Percentiles rank a stretch among this genome's conserved stretches.
phyloP scores from a whole-genome alignment of 2,113 vertebrate species.

The Sylvicapra grimmia region DNA sequence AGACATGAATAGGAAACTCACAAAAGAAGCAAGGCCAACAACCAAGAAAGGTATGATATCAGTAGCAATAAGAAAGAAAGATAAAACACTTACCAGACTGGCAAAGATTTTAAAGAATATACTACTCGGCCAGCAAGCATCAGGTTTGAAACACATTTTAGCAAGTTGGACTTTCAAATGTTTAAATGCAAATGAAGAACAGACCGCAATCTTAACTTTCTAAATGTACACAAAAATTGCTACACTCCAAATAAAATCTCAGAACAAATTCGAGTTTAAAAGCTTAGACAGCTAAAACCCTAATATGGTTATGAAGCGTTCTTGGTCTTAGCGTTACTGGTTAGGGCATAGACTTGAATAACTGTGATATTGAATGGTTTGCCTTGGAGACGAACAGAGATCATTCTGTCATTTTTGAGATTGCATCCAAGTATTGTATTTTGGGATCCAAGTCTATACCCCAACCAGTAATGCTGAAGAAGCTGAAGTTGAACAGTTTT shows the following conservation, averaged over 20 bases:
- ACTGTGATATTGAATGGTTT: too few relatives aligned
- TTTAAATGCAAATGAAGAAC: constrained; percentile 77
- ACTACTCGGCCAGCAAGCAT: not conserved
- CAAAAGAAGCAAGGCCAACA: not conserved
- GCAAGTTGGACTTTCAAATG: constrained; percentile 78
- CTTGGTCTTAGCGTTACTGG: not conserved
- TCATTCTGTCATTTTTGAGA: too few relatives aligned
- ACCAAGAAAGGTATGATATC: not conserved
- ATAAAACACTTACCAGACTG: not conserved
- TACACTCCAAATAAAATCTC: constrained; percentile 60
- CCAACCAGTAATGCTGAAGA: too few relatives aligned
- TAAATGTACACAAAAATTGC: constrained; percentile 54
- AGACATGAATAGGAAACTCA: not conserved
- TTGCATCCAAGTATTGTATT: too few relatives aligned
- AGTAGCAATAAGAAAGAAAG: not conserved
- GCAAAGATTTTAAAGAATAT: not conserved
- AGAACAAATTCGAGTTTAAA: constrained; percentile 57
- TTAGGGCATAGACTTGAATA: too few relatives aligned
- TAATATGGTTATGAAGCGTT: constrained; percentile 16
- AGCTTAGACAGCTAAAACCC: constrained; percentile 32
- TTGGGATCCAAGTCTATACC: too few relatives aligned
- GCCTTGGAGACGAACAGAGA: too few relatives aligned
- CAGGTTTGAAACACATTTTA: constrained; percentile 70
- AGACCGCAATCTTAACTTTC: constrained; percentile 73
- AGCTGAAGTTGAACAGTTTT: too few relatives aligned